Conservation (phyloP, 2,113 vertebrate species). For the Grus americana region DNA sequence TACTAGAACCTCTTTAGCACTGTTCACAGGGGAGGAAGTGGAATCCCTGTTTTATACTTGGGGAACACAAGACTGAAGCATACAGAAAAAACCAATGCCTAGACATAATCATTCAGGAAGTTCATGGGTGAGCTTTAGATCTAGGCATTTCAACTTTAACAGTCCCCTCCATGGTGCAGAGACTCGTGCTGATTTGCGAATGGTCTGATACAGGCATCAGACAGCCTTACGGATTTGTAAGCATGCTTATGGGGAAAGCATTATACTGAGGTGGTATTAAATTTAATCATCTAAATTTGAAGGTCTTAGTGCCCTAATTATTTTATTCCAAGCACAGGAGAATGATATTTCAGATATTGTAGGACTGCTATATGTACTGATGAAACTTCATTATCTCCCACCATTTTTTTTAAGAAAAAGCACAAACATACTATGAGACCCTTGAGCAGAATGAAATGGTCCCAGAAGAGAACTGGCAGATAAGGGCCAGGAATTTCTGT, state of each 20-base stretch:
- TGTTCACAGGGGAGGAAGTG: background rate
- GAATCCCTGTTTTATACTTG: background rate
- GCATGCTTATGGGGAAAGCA: background rate
- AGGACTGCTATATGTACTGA: background rate
- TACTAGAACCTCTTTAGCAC: background rate
- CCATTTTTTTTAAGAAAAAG: conserved; percentile 86
- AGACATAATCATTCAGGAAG: background rate
- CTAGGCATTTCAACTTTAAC: background rate
- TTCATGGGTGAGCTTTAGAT: background rate
- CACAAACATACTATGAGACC: conserved; percentile 94
- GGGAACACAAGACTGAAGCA: background rate
- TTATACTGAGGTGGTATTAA: background rate
- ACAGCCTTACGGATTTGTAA: background rate
- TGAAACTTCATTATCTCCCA: background rate
- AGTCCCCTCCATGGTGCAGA: background rate
- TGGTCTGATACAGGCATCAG: background rate
- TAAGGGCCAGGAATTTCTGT: conserved; percentile 90
- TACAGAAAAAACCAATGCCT: background rate
- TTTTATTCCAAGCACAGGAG: background rate
- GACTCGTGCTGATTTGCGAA: background rate
- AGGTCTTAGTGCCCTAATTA: background rate
- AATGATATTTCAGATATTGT: background rate
- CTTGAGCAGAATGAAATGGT: conserved; percentile 86
- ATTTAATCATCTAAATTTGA: background rate
- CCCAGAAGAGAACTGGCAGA: conserved; percentile 94